phyloP scores from a whole-genome alignment of 2,113 vertebrate genomes.

The Gallinago jamesoni region DNA sequence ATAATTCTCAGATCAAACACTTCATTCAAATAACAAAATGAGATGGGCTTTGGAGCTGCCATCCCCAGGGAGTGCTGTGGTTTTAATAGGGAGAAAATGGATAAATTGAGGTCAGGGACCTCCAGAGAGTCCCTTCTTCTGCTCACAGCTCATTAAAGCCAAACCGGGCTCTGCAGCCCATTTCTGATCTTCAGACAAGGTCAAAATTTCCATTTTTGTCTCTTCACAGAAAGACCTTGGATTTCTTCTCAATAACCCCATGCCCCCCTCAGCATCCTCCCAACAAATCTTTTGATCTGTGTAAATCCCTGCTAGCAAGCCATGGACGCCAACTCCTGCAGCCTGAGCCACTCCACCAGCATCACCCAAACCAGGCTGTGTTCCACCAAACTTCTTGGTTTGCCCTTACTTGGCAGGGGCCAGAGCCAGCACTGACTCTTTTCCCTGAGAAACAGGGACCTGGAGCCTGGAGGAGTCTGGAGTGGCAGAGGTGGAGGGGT shows the following conservation, averaged over 20 bases:
- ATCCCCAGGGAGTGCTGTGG: not conserved
- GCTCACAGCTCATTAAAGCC: conserved; percentile 14
- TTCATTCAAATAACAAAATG: conserved; percentile 18
- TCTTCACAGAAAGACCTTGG: not conserved
- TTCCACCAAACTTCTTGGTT: not conserved
- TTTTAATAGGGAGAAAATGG: conserved; percentile 16
- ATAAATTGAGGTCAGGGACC: conserved; percentile 42
- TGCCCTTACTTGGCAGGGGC: not conserved
- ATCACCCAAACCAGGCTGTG: fast-evolving
- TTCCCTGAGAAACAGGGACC: fast-evolving
- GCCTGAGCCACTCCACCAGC: not conserved
- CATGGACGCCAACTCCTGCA: not conserved
- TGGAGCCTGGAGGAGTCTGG: not conserved
- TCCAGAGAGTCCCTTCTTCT: conserved; percentile 3
- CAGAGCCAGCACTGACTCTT: not conserved
- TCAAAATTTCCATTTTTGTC: conserved; percentile 22
- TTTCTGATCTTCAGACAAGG: conserved; percentile 34
- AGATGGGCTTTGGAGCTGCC: not conserved
- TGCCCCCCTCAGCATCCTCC: not conserved
- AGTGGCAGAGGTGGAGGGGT: not conserved
- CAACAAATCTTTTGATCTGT: not conserved
- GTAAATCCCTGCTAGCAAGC: not conserved
- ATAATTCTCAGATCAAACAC: not conserved
- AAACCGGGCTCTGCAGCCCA: not conserved
- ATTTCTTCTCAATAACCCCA: not conserved